These are phyloP conservation scores for Ichneumoninae sp. DNA, from an alignment of 2,888 invertebrate genomes.

Conservation along the genomic window DNA sequence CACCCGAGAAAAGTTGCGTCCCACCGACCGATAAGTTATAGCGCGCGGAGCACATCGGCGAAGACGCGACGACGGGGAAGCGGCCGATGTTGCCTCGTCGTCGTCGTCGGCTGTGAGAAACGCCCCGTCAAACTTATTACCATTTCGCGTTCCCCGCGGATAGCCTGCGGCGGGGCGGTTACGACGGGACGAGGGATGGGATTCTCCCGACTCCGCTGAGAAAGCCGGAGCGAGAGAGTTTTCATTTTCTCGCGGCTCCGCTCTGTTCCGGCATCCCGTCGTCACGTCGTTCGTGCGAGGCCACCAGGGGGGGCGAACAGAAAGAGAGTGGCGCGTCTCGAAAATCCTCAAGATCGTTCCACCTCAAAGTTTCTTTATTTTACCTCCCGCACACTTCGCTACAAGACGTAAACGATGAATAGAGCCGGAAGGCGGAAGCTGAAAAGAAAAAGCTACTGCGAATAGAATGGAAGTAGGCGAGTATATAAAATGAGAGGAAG, in stretches of 20 bases:
- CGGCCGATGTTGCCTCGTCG: constrained; percentile 22
- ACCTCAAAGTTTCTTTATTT: constrained; percentile 52
- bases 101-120: constrained; percentile 46
- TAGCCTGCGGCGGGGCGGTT: constrained; percentile 39
- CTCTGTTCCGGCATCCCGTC: constrained; percentile 30
- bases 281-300: constrained; percentile 37
- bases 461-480: constrained; percentile 12
- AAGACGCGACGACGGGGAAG: background rate
- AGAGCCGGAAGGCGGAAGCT: constrained; percentile 30
- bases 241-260: constrained; percentile 49
- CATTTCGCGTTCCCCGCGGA: constrained; percentile 40
- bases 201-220: constrained; percentile 24
- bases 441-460: background rate
- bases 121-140: constrained; percentile 57
- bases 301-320: background rate
- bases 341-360: constrained; percentile 45
- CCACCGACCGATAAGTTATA: background rate
- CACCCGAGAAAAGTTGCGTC: background rate
- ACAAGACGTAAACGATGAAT: constrained; percentile 45
- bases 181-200: constrained; percentile 43
- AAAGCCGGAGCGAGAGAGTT: constrained; percentile 1
- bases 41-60: background rate
- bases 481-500: constrained; percentile 25
- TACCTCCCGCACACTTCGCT: constrained; percentile 4
- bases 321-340: constrained; percentile 17